Conservation (phyloP, 2,113 vertebrate species). For the Passer montanus region DNA sequence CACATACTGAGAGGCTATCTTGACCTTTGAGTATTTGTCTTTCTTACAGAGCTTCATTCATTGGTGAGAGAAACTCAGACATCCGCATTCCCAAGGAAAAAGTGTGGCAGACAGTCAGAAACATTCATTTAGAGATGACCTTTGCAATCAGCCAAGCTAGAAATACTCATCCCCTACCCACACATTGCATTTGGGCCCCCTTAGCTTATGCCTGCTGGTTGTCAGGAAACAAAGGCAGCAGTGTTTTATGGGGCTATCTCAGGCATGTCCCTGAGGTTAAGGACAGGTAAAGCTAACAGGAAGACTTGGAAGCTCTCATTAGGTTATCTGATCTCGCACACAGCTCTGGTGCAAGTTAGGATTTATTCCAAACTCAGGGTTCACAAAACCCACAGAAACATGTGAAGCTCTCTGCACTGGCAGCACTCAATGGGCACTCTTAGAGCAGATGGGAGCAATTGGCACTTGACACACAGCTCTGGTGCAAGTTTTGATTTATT, state of each 20-base stretch:
- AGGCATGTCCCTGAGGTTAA: neutral
- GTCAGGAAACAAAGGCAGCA: neutral
- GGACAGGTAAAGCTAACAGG: neutral
- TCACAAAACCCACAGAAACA: neutral
- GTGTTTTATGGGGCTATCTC: neutral
- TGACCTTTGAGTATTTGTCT: neutral
- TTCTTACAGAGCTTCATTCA: neutral
- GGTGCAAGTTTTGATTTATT: neutral
- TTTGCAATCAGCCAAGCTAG: neutral
- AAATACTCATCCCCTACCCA: rapidly evolving
- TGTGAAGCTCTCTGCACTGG: neutral
- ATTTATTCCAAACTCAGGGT: neutral
- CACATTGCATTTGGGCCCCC: neutral
- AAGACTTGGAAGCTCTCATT: neutral
- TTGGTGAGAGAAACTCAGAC: neutral
- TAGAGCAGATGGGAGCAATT: neutral
- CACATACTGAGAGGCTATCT: neutral
- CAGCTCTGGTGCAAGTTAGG: neutral
- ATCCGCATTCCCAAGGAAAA: neutral
- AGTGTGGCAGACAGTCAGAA: neutral
- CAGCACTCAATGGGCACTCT: rapidly evolving
- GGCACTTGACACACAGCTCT: no score
- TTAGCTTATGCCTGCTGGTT: neutral
- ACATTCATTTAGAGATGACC: neutral
- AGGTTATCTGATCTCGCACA: neutral